phyloP scores from a whole-genome alignment of 2,797 vertebrate genomes.

The Mus caroli region DNA sequence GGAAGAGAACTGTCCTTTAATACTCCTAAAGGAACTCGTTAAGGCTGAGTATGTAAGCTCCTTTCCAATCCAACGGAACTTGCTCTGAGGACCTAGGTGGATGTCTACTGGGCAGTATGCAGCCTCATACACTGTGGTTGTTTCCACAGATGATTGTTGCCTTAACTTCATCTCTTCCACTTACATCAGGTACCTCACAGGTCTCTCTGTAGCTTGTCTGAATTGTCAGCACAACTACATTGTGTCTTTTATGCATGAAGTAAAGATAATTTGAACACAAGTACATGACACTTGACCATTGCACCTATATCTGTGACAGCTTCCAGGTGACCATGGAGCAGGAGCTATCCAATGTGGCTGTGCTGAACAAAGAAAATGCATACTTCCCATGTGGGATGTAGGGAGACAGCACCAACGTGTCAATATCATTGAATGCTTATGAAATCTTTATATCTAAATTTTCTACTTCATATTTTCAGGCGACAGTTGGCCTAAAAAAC shows the following conservation, averaged over 20 bases:
- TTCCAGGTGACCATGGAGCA: not conserved
- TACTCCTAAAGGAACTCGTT: not conserved
- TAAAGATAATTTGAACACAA: not conserved
- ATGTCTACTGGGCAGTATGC: not conserved
- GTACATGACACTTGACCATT: too few species aligned
- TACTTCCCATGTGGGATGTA: not conserved
- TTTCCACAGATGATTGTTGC: not conserved
- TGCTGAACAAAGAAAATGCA: too few species aligned
- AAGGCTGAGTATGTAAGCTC: not conserved
- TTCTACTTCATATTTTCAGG: not conserved
- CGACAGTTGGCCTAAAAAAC: not conserved
- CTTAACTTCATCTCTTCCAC: not conserved
- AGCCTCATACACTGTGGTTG: too few species aligned
- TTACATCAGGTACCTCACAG: not conserved
- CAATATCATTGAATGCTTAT: not conserved
- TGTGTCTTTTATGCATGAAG: not conserved
- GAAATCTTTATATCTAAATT: not conserved
- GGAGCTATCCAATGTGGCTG: too few species aligned
- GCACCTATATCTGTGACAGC: not conserved
- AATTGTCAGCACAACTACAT: too few species aligned
- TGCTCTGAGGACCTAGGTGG: not conserved
- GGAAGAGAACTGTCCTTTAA: not conserved
- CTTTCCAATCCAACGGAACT: fast-evolving
- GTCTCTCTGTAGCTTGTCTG: not conserved
- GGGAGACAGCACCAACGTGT: too few species aligned